A percentile compares a stretch with the other conserved stretches of the same genome.
Conservation (phyloP, 1,140 invertebrate genomes). For the Mycetomoellerius zeteki region DNA sequence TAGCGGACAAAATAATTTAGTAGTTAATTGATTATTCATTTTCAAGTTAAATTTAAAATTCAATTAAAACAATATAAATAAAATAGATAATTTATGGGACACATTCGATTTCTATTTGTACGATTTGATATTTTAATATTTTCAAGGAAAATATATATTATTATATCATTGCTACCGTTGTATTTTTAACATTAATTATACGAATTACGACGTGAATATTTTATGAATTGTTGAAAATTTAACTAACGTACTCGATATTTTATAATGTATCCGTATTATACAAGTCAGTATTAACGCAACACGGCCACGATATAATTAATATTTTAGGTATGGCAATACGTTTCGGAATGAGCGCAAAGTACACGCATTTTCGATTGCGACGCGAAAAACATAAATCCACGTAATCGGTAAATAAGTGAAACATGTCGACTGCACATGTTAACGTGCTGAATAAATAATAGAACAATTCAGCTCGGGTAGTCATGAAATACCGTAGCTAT, state of each 20-base stretch:
- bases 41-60: neutral
- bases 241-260: constrained; percentile 24
- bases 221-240: constrained; percentile 24
- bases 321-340: constrained; percentile 32
- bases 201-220: constrained; percentile 38
- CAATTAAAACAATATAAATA: neutral
- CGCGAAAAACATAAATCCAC: constrained; percentile 53
- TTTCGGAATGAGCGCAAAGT: constrained; percentile 25
- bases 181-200: constrained; percentile 19
- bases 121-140: constrained; percentile 17
- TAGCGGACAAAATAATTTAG: neutral
- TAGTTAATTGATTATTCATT: constrained; percentile 1
- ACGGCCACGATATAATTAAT: constrained; percentile 34
- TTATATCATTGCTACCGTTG: no score
- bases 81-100: neutral
- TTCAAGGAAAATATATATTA: neutral
- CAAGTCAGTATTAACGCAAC: constrained; percentile 34
- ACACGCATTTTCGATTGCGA: constrained; percentile 49
- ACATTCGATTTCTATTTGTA: neutral
- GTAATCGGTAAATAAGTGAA: constrained; percentile 65
- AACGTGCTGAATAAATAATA: constrained; percentile 63
- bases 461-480: constrained; percentile 40
- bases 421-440: constrained; percentile 61
- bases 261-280: neutral
- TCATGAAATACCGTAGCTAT: constrained; percentile 61